Percentiles rank a stretch among this genome's conserved stretches.
phyloP scores from a whole-genome alignment of 2,797 vertebrate genomes.

The Nothura maculosa region DNA sequence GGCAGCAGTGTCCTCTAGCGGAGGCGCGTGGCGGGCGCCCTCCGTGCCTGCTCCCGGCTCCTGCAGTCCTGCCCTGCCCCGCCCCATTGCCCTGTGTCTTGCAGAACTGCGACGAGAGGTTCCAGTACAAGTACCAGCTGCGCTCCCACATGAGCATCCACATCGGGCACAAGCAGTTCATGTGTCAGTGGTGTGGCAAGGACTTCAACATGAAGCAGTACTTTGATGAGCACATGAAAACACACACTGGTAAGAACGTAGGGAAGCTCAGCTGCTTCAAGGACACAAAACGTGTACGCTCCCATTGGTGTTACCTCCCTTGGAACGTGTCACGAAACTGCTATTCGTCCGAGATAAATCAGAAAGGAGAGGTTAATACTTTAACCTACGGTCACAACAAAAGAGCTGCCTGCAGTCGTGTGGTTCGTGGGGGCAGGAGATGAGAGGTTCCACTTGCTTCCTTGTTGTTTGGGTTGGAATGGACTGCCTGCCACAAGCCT shows the following conservation, averaged over 20 bases:
- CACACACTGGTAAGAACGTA: constrained; percentile 92
- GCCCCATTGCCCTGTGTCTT: neutral
- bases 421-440: neutral
- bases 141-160: constrained; percentile 99
- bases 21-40: neutral
- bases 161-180: constrained; percentile 98
- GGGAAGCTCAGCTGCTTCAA: neutral
- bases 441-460: neutral
- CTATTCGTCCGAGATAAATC: neutral
- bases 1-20: constrained; percentile 50
- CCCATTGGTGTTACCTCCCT: neutral
- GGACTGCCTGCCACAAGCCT: neutral
- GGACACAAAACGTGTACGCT: neutral
- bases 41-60: too few species aligned
- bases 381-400: neutral
- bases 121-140: constrained; percentile 98
- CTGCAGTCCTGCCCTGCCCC: neutral
- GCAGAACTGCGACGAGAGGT: constrained; percentile 94
- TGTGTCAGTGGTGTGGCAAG: constrained; percentile 99
- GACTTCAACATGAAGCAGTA: constrained; percentile 99
- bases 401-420: neutral
- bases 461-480: neutral
- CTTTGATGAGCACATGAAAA: constrained; percentile 99
- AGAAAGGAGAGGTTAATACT: neutral
- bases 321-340: neutral